A percentile compares a stretch with the other conserved stretches of the same genome.
These are phyloP conservation scores for Scophthalmus maximus DNA, from an alignment of 2,113 vertebrate genomes.

Conservation along the genomic window DNA sequence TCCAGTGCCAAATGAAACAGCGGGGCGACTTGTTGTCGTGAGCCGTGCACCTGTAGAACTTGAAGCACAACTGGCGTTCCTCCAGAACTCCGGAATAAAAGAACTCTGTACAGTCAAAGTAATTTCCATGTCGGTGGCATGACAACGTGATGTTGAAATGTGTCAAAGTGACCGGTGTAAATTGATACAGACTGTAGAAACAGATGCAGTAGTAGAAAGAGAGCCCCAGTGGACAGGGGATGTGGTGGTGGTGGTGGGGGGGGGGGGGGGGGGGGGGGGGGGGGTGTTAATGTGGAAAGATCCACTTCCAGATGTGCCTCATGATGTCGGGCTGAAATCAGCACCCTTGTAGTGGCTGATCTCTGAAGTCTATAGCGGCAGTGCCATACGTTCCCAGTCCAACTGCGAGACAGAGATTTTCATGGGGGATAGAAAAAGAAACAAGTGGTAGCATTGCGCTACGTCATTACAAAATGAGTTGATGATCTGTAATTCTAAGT, in stretches of 20 bases:
- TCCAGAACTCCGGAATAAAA: not conserved
- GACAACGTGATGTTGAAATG: slow-evolving; percentile 31
- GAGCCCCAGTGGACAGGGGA: slow-evolving; percentile 27
- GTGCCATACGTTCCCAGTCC: slow-evolving; percentile 4
- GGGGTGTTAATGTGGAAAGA: slow-evolving; percentile 44
- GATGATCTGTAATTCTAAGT: not conserved
- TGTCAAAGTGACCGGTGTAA: slow-evolving; percentile 25
- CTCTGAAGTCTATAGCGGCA: slow-evolving; percentile 22
- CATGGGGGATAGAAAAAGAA: too few species aligned
- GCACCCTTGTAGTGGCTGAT: slow-evolving; percentile 6
- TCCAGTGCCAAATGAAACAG: slow-evolving; percentile 12
- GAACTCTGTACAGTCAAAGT: slow-evolving; percentile 3
- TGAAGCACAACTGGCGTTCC: not conserved
- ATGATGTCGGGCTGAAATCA: slow-evolving; percentile 27
- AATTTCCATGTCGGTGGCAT: slow-evolving; percentile 27
- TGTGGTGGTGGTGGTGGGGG: too few species aligned
- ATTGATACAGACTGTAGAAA: slow-evolving; percentile 40
- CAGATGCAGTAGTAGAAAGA: slow-evolving; percentile 44
- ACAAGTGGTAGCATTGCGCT: not conserved
- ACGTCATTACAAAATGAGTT: not conserved
- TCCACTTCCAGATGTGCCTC: slow-evolving; percentile 52
- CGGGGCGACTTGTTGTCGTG: slow-evolving; percentile 3
- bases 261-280: too few species aligned
- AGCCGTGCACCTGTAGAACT: slow-evolving; percentile 12
- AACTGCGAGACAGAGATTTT: too few species aligned